Percentiles rank a stretch among this genome's conserved stretches.
Conservation (phyloP, 1,140 invertebrate genomes). For the silkworm (Bombyx mori) region ASM3026992v2 NC_085119.1:7320001-7320500, state of each 20-base stretch:
- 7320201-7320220: not conserved
- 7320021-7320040: too few relatives aligned
- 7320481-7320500: conserved; percentile 16
- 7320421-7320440: not conserved
- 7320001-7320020: too few relatives aligned
- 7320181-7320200: not conserved
- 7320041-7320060: too few relatives aligned
- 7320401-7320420: conserved; percentile 21
- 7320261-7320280: conserved; percentile 14
- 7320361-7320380: conserved; percentile 22
- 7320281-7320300: conserved; percentile 19
- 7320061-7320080: too few relatives aligned
- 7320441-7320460: conserved; percentile 30
- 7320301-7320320: conserved; percentile 15
- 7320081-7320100: too few relatives aligned
- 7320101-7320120: too few relatives aligned
- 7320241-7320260: conserved; percentile 24
- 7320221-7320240: conserved; percentile 38
- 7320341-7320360: conserved; percentile 30
- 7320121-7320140: too few relatives aligned
- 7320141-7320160: too few relatives aligned
- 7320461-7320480: conserved; percentile 27
- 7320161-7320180: not conserved
- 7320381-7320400: conserved; percentile 16
- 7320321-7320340: conserved; percentile 27